Percentiles rank a stretch among this genome's conserved stretches.
phyloP scores from a whole-genome alignment of 2,797 vertebrate species.

The Bradypus variegatus region DNA sequence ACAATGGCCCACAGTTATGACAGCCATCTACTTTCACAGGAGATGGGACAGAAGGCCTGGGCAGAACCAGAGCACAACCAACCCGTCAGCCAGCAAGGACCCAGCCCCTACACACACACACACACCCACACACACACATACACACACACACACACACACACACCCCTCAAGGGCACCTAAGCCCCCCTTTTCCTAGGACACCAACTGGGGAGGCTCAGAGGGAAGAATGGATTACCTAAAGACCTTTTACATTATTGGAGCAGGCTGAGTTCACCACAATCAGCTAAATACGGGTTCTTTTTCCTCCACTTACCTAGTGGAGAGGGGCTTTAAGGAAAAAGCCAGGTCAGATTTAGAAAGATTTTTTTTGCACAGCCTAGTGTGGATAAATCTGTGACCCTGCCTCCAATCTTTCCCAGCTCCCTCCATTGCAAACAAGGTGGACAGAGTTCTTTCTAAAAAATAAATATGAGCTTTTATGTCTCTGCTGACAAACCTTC shows the following conservation, averaged over 20 bases:
- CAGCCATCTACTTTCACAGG: neutral
- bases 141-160: neutral
- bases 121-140: neutral
- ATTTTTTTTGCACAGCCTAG: neutral
- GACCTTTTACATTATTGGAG: neutral
- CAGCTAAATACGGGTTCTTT: neutral
- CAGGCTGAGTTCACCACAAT: neutral
- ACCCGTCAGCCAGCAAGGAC: neutral
- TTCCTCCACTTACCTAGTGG: neutral
- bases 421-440: neutral
- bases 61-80: neutral
- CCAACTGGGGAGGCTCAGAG: neutral
- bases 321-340: neutral
- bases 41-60: neutral
- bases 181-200: neutral
- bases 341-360: neutral
- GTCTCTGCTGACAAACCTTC: neutral
- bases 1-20: neutral
- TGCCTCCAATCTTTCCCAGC: neutral
- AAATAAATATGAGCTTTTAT: neutral
- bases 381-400: neutral
- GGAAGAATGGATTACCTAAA: neutral
- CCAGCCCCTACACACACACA: neutral
- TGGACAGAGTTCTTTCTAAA: neutral
- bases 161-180: neutral